Evolutionary conservation across 2,888 invertebrate genomes (phyloP), one percentile per base, ranked within the genome.

Genomic region (Druceiella hillmani): DNA sequence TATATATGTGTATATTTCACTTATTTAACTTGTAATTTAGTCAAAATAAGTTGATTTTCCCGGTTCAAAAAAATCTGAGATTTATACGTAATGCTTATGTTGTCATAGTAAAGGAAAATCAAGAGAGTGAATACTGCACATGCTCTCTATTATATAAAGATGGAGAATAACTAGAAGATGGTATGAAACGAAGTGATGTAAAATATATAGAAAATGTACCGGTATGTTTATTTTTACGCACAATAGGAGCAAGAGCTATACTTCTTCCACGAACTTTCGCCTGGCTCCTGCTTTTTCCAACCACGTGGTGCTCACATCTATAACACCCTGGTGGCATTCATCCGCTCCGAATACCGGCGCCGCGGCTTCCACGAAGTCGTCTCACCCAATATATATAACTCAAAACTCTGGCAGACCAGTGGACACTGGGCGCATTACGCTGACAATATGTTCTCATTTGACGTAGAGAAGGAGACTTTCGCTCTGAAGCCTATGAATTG

Each of bases 401-500:
- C 85, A 3, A 94, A 93, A 58, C 64, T 99, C 41, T 99, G 99
- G 98, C 85, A 98, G 67, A 89, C 86, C 1, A 97, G 97, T 0
- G 99, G 98, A 1, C 99, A 99, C 66, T 99, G 98, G 97, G 85
- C 90, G 38, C 98, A 99, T 61, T 99, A 99, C 61, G 72, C 92
- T 0, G 91, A 97, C 12, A 94, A 95, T 57, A 95, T 97, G 93
- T 97, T 97, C 65, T 80, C 85, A 0, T 94, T 97, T 62, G 94
- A 97, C 49, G 81, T 87, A 0, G 97, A 98, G 63, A 97, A 98
- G 59, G 97, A 99, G 58, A 89, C 80, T 4, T 99, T 87, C 63
- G 98, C 94, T 0, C 66, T 99, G 44, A 99, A 99, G 58, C 99
- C 99, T 0, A 99, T 99, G 99, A 99, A 99, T 63, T 99, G 99